phyloP scores from a whole-genome alignment of 2,888 invertebrate species.

The Caenorhabditis plicata region DNA sequence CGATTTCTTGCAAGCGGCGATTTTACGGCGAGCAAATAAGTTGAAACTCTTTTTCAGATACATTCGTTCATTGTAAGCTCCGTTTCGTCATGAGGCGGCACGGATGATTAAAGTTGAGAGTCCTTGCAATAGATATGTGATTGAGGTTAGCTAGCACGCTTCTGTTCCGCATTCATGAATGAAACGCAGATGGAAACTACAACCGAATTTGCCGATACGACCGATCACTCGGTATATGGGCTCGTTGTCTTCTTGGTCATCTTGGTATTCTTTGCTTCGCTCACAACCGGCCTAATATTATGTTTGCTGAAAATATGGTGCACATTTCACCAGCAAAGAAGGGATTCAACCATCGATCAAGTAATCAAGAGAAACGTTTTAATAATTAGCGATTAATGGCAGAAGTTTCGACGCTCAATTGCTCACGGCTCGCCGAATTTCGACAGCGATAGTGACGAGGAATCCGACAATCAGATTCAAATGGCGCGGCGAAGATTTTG shows the following conservation, averaged over 20 bases:
- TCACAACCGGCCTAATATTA: slow-evolving; percentile 50
- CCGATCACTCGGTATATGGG: slow-evolving; percentile 39
- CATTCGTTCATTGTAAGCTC: too few species aligned
- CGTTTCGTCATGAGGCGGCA: too few species aligned
- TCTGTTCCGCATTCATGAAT: too few species aligned
- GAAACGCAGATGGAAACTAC: slow-evolving; percentile 34
- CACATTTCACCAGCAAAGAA: slow-evolving; percentile 34
- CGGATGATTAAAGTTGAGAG: too few species aligned
- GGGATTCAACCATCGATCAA: slow-evolving; percentile 24
- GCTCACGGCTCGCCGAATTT: slow-evolving; percentile 24
- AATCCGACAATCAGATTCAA: slow-evolving; percentile 26
- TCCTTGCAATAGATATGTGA: too few species aligned
- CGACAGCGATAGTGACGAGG: slow-evolving; percentile 44
- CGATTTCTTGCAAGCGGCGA: too few species aligned
- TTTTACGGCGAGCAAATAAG: too few species aligned
- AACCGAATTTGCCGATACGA: slow-evolving; percentile 28
- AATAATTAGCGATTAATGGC: not conserved
- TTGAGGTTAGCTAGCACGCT: too few species aligned
- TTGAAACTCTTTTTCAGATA: too few species aligned
- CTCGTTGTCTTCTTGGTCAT: slow-evolving; percentile 49
- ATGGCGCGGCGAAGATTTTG: slow-evolving; percentile 36
- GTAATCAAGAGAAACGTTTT: slow-evolving; percentile 1
- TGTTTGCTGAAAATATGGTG: slow-evolving; percentile 55
- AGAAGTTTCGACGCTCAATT: slow-evolving; percentile 27
- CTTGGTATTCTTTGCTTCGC: slow-evolving; percentile 47